A percentile compares a stretch with the other conserved stretches of the same genome.
Conservation (phyloP, 2,888 invertebrate species). For the Polietes domitor region DNA sequence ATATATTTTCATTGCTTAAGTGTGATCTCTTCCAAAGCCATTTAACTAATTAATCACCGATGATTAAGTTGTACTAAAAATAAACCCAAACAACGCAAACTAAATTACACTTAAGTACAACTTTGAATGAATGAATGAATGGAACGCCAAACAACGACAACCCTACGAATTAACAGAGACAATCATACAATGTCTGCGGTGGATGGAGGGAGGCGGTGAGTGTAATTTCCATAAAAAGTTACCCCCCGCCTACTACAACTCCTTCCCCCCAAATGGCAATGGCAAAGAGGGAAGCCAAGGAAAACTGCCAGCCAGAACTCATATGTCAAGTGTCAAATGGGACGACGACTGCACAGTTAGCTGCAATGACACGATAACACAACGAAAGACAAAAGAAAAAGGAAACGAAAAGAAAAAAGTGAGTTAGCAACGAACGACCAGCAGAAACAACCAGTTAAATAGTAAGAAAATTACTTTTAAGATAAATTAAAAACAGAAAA, state of each 20-base stretch:
- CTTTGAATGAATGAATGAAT: neutral
- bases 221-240: slow-evolving; percentile 28
- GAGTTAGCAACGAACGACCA: neutral
- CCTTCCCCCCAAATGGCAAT: neutral
- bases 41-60: slow-evolving; percentile 39
- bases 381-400: neutral
- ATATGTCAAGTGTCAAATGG: slow-evolving; percentile 70
- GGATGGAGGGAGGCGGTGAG: neutral
- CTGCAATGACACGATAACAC: slow-evolving; percentile 49
- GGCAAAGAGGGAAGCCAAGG: neutral
- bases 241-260: neutral
- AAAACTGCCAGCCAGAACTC: slow-evolving; percentile 67
- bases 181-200: neutral
- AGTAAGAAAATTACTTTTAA: neutral
- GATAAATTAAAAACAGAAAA: slow-evolving; percentile 5
- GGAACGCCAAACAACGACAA: neutral
- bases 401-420: neutral
- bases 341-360: slow-evolving; percentile 49
- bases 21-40: slow-evolving; percentile 34
- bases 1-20: slow-evolving; percentile 30
- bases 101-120: slow-evolving; percentile 39
- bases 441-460: slow-evolving; percentile 4
- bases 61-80: slow-evolving; percentile 45
- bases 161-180: slow-evolving; percentile 27
- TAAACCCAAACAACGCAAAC: slow-evolving; percentile 35